Percentiles rank a stretch among this genome's conserved stretches.
Evolutionary conservation across 2,797 vertebrate genomes (phyloP).

Genomic region (Meriones psammophilus): DNA sequence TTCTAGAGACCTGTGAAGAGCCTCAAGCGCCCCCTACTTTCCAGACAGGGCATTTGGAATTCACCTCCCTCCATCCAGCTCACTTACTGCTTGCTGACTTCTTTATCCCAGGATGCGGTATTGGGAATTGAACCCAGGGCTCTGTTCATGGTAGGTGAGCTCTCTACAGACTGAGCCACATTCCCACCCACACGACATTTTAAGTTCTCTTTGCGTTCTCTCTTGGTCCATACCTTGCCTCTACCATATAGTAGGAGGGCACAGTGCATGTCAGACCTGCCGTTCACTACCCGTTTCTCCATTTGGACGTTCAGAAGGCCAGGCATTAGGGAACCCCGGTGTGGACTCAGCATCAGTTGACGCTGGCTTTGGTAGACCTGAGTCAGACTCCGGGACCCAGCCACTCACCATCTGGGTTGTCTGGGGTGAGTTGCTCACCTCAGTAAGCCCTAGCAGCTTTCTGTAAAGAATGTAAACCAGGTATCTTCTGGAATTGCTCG

Average conservation of each 20-base stretch:
- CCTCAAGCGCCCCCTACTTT: not conserved
- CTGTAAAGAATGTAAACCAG: slow-evolving; percentile 56
- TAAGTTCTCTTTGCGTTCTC: not conserved
- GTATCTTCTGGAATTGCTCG: not conserved
- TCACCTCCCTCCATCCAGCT: not conserved
- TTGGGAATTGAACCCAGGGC: not conserved
- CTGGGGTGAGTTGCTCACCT: not conserved
- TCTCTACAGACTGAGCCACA: not conserved
- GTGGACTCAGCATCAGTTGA: not conserved
- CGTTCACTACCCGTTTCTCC: not conserved
- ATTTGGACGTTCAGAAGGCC: not conserved
- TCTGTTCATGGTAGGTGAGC: not conserved
- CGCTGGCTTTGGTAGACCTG: not conserved
- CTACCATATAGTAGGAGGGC: accelerated
- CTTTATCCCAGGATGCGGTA: not conserved
- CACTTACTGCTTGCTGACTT: not conserved
- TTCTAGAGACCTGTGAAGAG: not conserved
- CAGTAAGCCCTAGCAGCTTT: not conserved
- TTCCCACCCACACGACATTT: too few species aligned
- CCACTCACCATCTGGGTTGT: not conserved
- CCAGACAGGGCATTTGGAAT: too few species aligned
- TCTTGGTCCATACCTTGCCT: not conserved
- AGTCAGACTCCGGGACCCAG: not conserved
- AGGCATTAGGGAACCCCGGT: not conserved
- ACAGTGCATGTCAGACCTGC: not conserved